Conservation (phyloP, 2,113 vertebrate genomes). For the Pan troglodytes region NHGRI_mPanTro3-v2.1_pri NC_072419.2:9613501-9614000, state of each 20-base stretch:
- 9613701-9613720: conserved; percentile 25
- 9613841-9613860: neutral
- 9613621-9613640: neutral
- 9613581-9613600: conserved; percentile 29
- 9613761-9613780: conserved; percentile 16
- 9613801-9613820: conserved; percentile 28
- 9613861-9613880: neutral
- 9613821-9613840: conserved; percentile 20
- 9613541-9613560: conserved; percentile 22
- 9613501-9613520: conserved; percentile 31
- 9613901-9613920: conserved; percentile 28
- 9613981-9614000: neutral
- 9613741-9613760: neutral
- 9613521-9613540: conserved; percentile 13
- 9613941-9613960: conserved; percentile 26
- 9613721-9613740: conserved; percentile 4
- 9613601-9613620: conserved; percentile 14
- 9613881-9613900: neutral
- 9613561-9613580: conserved; percentile 5
- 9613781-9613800: conserved; percentile 29
- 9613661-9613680: neutral
- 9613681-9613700: neutral
- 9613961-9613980: neutral
- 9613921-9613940: neutral
- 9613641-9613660: neutral